phyloP scores from a whole-genome alignment of 2,888 invertebrate species.

The Arrhopalites spinosus region DNA sequence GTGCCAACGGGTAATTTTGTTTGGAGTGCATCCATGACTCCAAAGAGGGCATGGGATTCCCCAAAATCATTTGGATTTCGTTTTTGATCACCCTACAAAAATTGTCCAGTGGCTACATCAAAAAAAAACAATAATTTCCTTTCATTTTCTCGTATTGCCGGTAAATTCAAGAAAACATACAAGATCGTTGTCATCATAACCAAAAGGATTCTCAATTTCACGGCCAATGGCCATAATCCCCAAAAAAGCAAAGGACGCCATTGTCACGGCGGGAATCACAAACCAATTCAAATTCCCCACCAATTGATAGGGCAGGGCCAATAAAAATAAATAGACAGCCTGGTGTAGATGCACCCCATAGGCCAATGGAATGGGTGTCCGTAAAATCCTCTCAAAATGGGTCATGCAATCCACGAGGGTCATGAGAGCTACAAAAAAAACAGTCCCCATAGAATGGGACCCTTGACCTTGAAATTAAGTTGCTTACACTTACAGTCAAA shows the following conservation, averaged over 20 bases:
- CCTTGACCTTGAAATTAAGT: too few relatives aligned
- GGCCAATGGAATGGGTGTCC: background rate
- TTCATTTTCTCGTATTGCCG: too few relatives aligned
- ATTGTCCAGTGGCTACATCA: background rate
- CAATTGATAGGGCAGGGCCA: constrained; percentile 15
- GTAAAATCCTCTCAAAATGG: background rate
- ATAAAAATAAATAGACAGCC: background rate
- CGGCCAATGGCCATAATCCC: constrained; percentile 51
- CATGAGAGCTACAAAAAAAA: background rate
- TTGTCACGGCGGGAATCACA: constrained; percentile 44
- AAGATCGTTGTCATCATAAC: constrained; percentile 51
- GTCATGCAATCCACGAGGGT: background rate
- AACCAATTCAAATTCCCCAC: constrained; percentile 44
- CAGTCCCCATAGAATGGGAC: too few relatives aligned
- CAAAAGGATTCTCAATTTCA: constrained; percentile 55
- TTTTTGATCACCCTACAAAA: too few relatives aligned
- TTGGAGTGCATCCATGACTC: too few relatives aligned
- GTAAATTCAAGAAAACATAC: background rate
- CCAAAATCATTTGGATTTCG: too few relatives aligned
- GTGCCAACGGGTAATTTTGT: too few relatives aligned
- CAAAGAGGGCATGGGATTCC: too few relatives aligned
- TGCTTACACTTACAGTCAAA: too few relatives aligned
- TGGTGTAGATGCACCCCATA: background rate
- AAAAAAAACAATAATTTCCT: background rate
- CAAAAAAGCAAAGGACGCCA: constrained; percentile 49